These are phyloP conservation scores for Lagria hirta DNA, from an alignment of 2,888 invertebrate genomes.

Conservation along the genomic window DNA sequence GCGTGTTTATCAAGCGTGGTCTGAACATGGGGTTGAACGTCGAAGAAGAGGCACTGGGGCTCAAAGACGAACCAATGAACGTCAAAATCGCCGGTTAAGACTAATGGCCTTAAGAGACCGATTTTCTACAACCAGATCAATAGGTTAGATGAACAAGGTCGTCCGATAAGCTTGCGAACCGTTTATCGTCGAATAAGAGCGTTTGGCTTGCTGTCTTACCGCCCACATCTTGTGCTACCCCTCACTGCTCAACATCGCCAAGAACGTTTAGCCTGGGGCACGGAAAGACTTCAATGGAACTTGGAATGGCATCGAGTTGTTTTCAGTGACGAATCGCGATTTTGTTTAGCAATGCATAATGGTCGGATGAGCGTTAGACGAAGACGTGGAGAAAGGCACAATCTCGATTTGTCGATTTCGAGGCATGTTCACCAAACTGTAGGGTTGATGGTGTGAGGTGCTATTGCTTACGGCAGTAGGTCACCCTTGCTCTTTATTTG, in stretches of 20 bases:
- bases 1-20: no score
- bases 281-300: conserved; percentile 8
- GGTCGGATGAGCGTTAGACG: conserved; percentile 1
- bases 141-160: background rate
- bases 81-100: conserved; percentile 12
- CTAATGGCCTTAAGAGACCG: conserved; percentile 3
- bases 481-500: conserved; percentile 13
- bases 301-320: conserved; percentile 10
- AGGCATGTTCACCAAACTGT: conserved; percentile 1
- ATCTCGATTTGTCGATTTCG: background rate
- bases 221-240: conserved; percentile 1
- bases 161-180: background rate
- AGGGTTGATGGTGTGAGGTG: conserved; percentile 16
- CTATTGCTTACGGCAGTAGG: conserved; percentile 17
- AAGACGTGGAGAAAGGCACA: conserved; percentile 1
- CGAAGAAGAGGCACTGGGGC: conserved; percentile 9
- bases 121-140: conserved; percentile 2
- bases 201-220: background rate
- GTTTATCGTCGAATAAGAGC: background rate
- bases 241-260: background rate
- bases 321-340: conserved; percentile 9
- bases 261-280: background rate
- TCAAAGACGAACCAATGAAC: conserved; percentile 6
- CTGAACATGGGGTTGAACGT: no score
- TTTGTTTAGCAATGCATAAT: conserved; percentile 1